Conservation (phyloP, 2,888 invertebrate genomes). For the Cataglyphis rosenhaueri region DNA sequence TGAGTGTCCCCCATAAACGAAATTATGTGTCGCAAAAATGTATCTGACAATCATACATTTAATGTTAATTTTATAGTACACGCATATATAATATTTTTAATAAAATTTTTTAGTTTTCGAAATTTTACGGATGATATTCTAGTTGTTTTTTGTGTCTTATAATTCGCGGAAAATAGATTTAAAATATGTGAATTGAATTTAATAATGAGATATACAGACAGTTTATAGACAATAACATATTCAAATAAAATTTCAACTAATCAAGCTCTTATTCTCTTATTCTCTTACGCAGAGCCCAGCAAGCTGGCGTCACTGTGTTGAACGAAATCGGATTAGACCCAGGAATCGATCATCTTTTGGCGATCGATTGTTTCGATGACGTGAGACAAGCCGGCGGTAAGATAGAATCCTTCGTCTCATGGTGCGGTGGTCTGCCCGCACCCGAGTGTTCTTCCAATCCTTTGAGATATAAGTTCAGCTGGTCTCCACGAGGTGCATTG, state of each 20-base stretch:
- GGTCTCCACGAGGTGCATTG: slow-evolving; percentile 98
- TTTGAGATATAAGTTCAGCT: slow-evolving; percentile 96
- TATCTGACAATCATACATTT: neutral
- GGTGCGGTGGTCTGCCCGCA: slow-evolving; percentile 98
- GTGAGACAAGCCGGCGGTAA: slow-evolving; percentile 95
- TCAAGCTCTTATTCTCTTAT: neutral
- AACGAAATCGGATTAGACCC: slow-evolving; percentile 99
- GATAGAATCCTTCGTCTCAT: slow-evolving; percentile 97
- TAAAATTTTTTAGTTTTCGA: neutral
- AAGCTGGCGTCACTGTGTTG: slow-evolving; percentile 96
- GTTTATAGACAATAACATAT: neutral
- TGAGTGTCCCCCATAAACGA: slow-evolving; percentile 84
- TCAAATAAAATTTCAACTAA: neutral
- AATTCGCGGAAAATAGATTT: neutral
- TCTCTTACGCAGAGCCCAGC: slow-evolving; percentile 89
- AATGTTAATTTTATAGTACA: neutral
- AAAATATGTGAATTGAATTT: neutral
- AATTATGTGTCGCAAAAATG: neutral
- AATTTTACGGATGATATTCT: neutral
- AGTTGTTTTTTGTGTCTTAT: neutral
- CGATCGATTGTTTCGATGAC: slow-evolving; percentile 98
- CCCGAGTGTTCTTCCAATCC: slow-evolving; percentile 98
- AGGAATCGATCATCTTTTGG: slow-evolving; percentile 98
- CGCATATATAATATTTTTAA: neutral
- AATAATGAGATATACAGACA: neutral